Evolutionary conservation across 1,140 invertebrate genomes (phyloP).

Genomic region (Trichogramma pretiosum): DNA sequence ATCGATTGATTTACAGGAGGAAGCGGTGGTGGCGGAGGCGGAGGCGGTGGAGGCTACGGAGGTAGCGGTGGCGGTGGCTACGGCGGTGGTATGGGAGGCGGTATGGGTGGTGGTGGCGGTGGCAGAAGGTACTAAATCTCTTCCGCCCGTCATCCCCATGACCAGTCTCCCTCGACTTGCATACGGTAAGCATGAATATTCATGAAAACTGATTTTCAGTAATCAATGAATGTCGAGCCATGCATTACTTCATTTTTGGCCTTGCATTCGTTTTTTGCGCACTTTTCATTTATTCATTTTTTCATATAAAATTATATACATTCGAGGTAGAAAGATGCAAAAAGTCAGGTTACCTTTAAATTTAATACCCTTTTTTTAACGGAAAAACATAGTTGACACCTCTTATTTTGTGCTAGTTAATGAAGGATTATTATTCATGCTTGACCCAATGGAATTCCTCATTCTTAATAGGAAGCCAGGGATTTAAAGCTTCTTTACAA

Average conservation of each 20-base stretch:
- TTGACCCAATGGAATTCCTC: slow-evolving; percentile 5
- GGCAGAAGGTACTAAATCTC: slow-evolving; percentile 34
- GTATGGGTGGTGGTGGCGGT: slow-evolving; percentile 32
- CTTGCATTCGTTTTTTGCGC: too few species aligned
- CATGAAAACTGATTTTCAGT: background rate
- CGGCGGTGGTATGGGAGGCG: slow-evolving; percentile 30
- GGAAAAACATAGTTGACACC: too few species aligned
- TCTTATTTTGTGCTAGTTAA: too few species aligned
- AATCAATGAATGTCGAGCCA: background rate
- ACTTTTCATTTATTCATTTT: slow-evolving; percentile 1
- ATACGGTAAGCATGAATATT: slow-evolving; percentile 13
- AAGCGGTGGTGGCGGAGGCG: slow-evolving; percentile 39
- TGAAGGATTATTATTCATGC: slow-evolving; percentile 4
- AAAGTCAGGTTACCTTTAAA: slow-evolving; percentile 15
- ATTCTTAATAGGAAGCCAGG: slow-evolving; percentile 7
- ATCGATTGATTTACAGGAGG: background rate
- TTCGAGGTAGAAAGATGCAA: slow-evolving; percentile 13
- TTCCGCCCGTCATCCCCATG: background rate
- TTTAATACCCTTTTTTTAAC: too few species aligned
- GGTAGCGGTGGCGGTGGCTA: slow-evolving; percentile 36
- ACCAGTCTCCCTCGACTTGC: slow-evolving; percentile 23
- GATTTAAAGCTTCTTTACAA: too few species aligned
- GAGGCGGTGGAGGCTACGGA: slow-evolving; percentile 45
- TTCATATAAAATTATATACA: slow-evolving; percentile 5
- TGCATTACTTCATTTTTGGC: too few species aligned